These are phyloP conservation scores for Axinella damicornis DNA, from an alignment of 37 sponge, comb jelly and placozoan species.

Conservation along the genomic window DNA sequence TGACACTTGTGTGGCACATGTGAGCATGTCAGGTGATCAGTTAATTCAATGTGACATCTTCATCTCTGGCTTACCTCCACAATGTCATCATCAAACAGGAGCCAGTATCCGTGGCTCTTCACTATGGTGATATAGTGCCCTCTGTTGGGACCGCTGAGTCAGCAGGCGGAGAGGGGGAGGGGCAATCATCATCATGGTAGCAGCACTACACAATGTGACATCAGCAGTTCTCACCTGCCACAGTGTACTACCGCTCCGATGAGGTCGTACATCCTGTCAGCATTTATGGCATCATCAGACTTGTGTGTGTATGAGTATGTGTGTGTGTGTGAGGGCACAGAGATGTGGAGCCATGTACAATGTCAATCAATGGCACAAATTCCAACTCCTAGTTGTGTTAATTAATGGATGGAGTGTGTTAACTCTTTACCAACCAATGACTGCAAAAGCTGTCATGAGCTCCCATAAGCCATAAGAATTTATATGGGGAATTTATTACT, in stretches of 20 bases:
- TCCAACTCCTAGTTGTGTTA: no score
- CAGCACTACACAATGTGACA: no score
- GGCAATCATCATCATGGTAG: no score
- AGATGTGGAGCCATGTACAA: no score
- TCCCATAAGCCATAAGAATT: no score
- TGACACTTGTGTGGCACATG: background rate
- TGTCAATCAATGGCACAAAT: no score
- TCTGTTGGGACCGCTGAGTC: conserved; percentile 87
- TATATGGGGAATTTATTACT: no score
- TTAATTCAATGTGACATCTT: background rate
- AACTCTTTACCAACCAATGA: no score
- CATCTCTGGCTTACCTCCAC: conserved; percentile 71
- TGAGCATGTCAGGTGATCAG: background rate
- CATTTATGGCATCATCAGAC: conserved; percentile 81
- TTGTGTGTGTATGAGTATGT: background rate
- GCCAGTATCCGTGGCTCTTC: conserved; percentile 89
- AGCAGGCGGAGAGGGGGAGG: background rate
- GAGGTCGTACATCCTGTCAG: conserved; percentile 92
- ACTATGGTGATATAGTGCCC: conserved; percentile 98
- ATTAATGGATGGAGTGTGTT: no score
- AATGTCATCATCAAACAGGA: conserved; percentile 92
- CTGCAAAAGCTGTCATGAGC: no score
- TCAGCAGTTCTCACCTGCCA: conserved; percentile 79
- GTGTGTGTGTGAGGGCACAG: background rate
- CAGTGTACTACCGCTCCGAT: conserved; percentile 96